These are phyloP conservation scores for Melikaiella ostensackeni DNA, from an alignment of 2,888 invertebrate genomes.

Conservation along the genomic window DNA sequence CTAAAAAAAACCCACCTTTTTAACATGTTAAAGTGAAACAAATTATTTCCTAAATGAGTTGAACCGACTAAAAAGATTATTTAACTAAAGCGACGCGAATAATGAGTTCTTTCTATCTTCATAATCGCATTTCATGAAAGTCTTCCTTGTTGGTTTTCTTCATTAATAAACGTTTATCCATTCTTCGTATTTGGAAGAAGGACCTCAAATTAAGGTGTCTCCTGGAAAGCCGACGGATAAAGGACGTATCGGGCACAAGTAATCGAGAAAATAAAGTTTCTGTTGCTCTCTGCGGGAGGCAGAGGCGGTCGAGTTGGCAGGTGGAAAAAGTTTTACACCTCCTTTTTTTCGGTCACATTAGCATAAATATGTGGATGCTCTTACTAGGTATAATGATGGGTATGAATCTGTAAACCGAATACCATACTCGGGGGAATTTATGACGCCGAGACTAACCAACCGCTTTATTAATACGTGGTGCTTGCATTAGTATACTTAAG, in stretches of 20 bases:
- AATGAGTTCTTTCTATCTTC: background rate
- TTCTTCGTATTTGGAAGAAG: conserved; percentile 18
- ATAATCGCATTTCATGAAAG: background rate
- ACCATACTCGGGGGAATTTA: conserved; percentile 49
- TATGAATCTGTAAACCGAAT: conserved; percentile 44
- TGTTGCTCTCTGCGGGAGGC: conserved; percentile 50
- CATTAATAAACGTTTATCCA: conserved; percentile 14
- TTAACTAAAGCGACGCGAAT: too few relatives aligned
- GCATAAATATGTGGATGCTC: conserved; percentile 53
- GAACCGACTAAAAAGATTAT: background rate
- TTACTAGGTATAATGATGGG: conserved; percentile 40
- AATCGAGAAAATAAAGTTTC: conserved; percentile 46
- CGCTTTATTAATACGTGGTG: conserved; percentile 75
- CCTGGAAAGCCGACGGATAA: conserved; percentile 22
- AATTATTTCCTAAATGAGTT: too few relatives aligned
- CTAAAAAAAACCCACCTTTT: too few relatives aligned
- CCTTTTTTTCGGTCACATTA: conserved; percentile 54
- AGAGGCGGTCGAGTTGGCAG: conserved; percentile 53
- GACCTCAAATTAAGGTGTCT: conserved; percentile 42
- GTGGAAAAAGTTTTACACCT: conserved; percentile 54
- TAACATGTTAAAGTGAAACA: too few relatives aligned
- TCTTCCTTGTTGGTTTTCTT: background rate
- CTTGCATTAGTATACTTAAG: conserved; percentile 76
- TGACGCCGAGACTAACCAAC: conserved; percentile 54
- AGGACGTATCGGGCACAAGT: conserved; percentile 24